A percentile compares a stretch with the other conserved stretches of the same genome.
phyloP scores from a whole-genome alignment of 1,140 invertebrate species.

The Diorhabda carinulata region DNA sequence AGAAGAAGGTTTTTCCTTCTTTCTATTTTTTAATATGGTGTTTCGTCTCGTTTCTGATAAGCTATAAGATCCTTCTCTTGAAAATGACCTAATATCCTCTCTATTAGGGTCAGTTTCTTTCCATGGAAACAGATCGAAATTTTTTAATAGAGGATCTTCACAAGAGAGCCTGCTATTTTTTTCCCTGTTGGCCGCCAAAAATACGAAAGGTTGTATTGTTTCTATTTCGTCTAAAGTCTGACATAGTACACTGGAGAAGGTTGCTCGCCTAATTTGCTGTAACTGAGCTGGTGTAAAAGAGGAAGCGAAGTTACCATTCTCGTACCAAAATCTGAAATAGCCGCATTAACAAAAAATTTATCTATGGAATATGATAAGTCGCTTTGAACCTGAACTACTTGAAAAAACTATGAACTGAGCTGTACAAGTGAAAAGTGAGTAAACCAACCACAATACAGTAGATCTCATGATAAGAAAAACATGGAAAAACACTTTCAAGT shows the following conservation, averaged over 20 bases:
- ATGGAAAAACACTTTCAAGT: too few species aligned
- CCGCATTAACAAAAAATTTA: too few species aligned
- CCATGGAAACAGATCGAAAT: slow-evolving; percentile 65
- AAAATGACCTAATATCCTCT: slow-evolving; percentile 14
- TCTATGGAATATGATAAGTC: background rate
- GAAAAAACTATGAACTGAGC: too few species aligned
- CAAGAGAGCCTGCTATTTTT: slow-evolving; percentile 65
- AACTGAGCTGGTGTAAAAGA: slow-evolving; percentile 81
- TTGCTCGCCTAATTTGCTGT: slow-evolving; percentile 75
- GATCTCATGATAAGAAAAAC: too few species aligned
- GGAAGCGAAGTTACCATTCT: slow-evolving; percentile 69
- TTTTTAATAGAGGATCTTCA: slow-evolving; percentile 63
- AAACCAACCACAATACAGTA: too few species aligned
- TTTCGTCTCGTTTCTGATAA: slow-evolving; percentile 18
- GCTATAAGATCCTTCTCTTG: slow-evolving; percentile 16
- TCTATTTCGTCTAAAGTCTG: slow-evolving; percentile 73
- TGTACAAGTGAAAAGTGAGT: too few species aligned
- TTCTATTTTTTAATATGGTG: slow-evolving; percentile 18
- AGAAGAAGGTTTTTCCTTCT: slow-evolving; percentile 1
- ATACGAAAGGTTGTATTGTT: slow-evolving; percentile 70
- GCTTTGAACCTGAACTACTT: background rate
- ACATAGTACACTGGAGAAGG: slow-evolving; percentile 81
- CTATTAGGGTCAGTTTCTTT: slow-evolving; percentile 18
- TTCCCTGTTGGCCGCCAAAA: slow-evolving; percentile 61
- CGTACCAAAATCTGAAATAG: slow-evolving; percentile 79